phyloP scores from a whole-genome alignment of 1,140 invertebrate genomes.

The Zaprionus taronus region DNA sequence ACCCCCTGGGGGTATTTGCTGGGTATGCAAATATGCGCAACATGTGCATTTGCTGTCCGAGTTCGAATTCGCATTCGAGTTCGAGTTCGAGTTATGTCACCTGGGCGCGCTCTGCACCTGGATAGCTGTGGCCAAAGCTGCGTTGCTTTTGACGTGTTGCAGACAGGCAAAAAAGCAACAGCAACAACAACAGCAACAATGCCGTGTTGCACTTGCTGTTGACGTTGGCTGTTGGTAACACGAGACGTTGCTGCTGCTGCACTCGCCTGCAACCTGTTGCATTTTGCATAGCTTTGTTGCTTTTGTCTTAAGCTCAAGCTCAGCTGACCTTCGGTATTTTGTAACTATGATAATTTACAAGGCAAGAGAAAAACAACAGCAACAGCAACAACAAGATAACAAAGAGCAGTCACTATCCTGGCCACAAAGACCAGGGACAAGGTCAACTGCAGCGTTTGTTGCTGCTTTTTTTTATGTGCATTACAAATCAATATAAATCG shows the following conservation, averaged over 20 bases:
- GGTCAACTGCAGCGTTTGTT: constrained; percentile 58
- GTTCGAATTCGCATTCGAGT: constrained; percentile 5
- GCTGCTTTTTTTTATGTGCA: constrained; percentile 57
- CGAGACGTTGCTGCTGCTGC: constrained; percentile 25
- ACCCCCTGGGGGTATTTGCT: background rate
- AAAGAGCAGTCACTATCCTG: constrained; percentile 18
- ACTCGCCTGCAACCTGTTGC: constrained; percentile 16
- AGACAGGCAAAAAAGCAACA: constrained; percentile 20
- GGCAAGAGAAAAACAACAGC: constrained; percentile 19
- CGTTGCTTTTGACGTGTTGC: constrained; percentile 40
- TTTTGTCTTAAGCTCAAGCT: constrained; percentile 18
- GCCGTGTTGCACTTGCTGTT: constrained; percentile 48
- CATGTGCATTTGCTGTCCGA: constrained; percentile 21
- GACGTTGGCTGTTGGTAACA: constrained; percentile 40
- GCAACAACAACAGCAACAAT: constrained; percentile 19
- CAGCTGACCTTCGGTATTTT: constrained; percentile 65
- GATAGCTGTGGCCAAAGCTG: constrained; percentile 13
- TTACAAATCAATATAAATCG: constrained; percentile 81
- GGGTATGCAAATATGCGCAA: constrained; percentile 30
- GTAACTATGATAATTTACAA: constrained; percentile 59
- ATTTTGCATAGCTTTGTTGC: constrained; percentile 34
- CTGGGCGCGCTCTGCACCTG: constrained; percentile 47
- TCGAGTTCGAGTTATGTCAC: constrained; percentile 52
- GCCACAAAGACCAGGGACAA: constrained; percentile 56
- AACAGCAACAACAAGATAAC: background rate